Conservation (phyloP, 2,888 invertebrate species). For the Stenoptilia bipunctidactyla region DNA sequence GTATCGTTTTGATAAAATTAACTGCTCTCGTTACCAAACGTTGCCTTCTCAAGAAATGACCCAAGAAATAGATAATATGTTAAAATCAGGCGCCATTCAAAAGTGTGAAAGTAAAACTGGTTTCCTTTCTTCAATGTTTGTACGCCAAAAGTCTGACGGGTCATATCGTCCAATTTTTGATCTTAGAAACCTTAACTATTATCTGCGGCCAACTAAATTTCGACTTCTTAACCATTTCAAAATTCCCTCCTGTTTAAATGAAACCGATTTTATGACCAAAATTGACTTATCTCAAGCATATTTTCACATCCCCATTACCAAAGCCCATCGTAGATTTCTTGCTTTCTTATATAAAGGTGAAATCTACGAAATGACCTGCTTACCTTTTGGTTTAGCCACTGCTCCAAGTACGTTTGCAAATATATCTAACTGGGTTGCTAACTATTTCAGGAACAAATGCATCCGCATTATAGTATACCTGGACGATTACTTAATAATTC, state of each 20-base stretch:
- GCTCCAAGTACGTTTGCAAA: conserved; percentile 16
- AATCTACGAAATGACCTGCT: conserved; percentile 7
- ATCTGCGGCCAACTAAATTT: conserved; percentile 10
- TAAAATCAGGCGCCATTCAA: conserved; percentile 5
- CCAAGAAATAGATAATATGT: conserved; percentile 5
- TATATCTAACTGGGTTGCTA: conserved; percentile 17
- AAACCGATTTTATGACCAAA: conserved; percentile 11
- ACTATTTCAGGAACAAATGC: conserved; percentile 10
- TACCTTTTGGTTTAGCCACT: conserved; percentile 17
- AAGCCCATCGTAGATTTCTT: conserved; percentile 3
- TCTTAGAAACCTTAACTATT: conserved; percentile 13
- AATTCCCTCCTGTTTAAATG: conserved; percentile 8
- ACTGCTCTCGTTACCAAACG: conserved; percentile 4
- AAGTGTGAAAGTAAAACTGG: conserved; percentile 7
- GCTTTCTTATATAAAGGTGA: neutral
- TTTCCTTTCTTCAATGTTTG: conserved; percentile 13
- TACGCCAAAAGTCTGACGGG: conserved; percentile 11
- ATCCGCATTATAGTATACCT: conserved; percentile 18
- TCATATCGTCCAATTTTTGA: conserved; percentile 12
- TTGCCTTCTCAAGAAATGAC: conserved; percentile 4
- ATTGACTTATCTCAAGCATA: conserved; percentile 14
- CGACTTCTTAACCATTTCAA: conserved; percentile 11
- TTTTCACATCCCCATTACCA: conserved; percentile 6
- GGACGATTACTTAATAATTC: conserved; percentile 14
- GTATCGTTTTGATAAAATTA: conserved; percentile 3